Evolutionary conservation across 2,797 vertebrate genomes (phyloP).

Genomic region (Neopelma chrysocephalum): DNA sequence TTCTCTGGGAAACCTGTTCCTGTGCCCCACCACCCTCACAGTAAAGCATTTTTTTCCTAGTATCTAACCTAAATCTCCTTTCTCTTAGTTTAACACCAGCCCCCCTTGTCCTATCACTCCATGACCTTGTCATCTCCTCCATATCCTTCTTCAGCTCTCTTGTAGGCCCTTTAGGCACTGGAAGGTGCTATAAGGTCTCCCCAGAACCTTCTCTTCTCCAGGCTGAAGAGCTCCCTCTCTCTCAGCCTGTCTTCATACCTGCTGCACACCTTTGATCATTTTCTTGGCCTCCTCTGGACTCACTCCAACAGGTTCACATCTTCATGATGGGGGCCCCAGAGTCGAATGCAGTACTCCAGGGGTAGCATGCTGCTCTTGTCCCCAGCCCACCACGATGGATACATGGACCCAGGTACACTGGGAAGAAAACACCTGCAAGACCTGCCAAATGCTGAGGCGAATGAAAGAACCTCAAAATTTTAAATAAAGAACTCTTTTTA

Average conservation of each 20-base stretch:
- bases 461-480: background rate
- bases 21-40: background rate
- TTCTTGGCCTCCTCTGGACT: background rate
- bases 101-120: too few species aligned
- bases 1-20: background rate
- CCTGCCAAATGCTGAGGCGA: background rate
- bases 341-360: too few species aligned
- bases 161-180: background rate
- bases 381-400: fast-evolving
- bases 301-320: fast-evolving
- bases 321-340: background rate
- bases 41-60: background rate
- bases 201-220: background rate
- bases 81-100: too few species aligned
- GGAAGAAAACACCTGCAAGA: background rate
- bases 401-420: background rate
- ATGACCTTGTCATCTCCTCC: background rate
- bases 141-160: background rate
- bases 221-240: background rate
- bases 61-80: background rate
- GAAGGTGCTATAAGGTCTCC: background rate
- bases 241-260: background rate
- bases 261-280: background rate
- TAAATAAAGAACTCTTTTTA: background rate
- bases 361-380: too few species aligned